Conservation (phyloP, 2,797 vertebrate genomes). For the Pseudocheirus occidentalis region DNA sequence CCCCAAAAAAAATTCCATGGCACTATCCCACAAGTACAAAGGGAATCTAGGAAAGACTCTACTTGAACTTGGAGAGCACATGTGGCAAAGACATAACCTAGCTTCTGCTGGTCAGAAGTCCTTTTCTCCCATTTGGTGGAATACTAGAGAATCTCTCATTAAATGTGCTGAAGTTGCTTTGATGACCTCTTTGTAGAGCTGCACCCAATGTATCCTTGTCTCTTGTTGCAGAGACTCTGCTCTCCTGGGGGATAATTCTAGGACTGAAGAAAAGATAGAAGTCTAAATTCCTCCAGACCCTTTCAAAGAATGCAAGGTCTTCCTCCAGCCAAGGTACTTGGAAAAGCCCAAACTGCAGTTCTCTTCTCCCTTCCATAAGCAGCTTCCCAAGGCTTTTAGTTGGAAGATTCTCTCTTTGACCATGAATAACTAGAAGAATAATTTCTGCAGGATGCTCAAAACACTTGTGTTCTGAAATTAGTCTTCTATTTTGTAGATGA, state of each 20-base stretch:
- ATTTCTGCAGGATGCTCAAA: not conserved
- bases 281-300: not conserved
- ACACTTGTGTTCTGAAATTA: not conserved
- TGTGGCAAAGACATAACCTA: not conserved
- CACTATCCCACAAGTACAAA: not conserved
- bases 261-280: not conserved
- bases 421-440: not conserved
- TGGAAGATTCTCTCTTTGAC: not conserved
- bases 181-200: not conserved
- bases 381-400: not conserved
- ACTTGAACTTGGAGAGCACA: not conserved
- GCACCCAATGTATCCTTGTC: not conserved
- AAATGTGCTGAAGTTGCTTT: not conserved
- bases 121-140: not conserved
- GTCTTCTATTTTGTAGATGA: too few species aligned
- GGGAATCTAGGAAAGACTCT: not conserved
- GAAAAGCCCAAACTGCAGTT: not conserved
- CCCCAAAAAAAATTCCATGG: not conserved
- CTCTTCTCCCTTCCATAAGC: not conserved
- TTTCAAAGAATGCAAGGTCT: not conserved
- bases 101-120: not conserved
- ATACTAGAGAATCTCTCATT: not conserved
- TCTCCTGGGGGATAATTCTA: not conserved
- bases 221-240: not conserved
- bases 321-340: not conserved